These are phyloP conservation scores for Aplysina aerophoba DNA, from an alignment of 37 sponge, comb jelly and placozoan species.

Conservation along the genomic window DNA sequence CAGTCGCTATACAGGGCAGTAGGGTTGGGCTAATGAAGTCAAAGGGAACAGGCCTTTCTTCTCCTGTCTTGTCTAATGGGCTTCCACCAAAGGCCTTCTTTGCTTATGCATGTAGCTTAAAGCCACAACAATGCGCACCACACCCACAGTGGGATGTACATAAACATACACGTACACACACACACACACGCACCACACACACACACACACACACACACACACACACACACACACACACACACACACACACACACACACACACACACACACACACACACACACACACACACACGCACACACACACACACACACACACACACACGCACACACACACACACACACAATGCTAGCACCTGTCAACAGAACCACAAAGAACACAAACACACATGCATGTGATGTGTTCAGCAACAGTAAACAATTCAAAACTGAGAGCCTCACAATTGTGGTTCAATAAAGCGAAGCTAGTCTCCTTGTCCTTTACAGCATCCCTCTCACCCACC, in stretches of 20 bases:
- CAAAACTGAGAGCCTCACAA: background rate
- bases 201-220: background rate
- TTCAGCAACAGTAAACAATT: background rate
- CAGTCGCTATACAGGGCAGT: no score
- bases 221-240: background rate
- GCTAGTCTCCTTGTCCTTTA: background rate
- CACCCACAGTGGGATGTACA: background rate
- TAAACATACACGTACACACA: background rate
- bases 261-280: no score
- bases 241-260: no score
- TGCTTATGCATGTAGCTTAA: no score
- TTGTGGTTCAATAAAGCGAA: slow-evolving; percentile 1
- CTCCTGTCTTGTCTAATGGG: no score
- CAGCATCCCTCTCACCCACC: background rate
- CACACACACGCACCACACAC: background rate
- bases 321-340: no score
- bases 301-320: no score
- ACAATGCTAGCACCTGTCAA: no score
- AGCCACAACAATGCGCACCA: background rate
- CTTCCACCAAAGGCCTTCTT: no score
- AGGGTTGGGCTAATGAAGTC: slow-evolving; percentile 13
- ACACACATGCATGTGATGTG: no score
- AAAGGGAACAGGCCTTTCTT: background rate
- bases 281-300: background rate
- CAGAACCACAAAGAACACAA: no score